A percentile compares a stretch with the other conserved stretches of the same genome.
Evolutionary conservation across 2,797 vertebrate genomes (phyloP).

Genomic region (Danio aesculapii): DNA sequence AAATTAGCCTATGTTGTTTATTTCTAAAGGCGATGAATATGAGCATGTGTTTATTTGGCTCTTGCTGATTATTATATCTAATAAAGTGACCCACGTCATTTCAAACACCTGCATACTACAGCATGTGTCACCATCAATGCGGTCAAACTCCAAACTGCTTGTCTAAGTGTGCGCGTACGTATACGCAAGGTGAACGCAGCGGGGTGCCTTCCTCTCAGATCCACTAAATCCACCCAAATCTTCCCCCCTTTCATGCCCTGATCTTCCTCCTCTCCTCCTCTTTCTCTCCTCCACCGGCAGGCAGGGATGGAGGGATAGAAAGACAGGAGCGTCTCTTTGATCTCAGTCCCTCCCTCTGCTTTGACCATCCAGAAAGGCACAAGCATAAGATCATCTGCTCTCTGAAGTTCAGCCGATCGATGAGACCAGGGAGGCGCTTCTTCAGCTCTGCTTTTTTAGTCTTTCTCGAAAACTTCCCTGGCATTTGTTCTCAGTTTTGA

Average conservation of each 20-base stretch:
- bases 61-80: not conserved
- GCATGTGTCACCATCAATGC: not conserved
- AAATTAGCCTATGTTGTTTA: too few relatives aligned
- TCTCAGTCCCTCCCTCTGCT: constrained; percentile 50
- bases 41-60: not conserved
- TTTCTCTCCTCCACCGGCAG: constrained; percentile 35
- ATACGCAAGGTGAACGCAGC: constrained; percentile 49
- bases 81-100: not conserved
- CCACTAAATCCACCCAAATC: constrained; percentile 57
- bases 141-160: not conserved
- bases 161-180: constrained; percentile 1
- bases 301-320: constrained; percentile 37
- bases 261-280: constrained; percentile 44
- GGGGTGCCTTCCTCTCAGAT: constrained; percentile 53
- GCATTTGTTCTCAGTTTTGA: constrained; percentile 29
- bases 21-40: not conserved
- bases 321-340: constrained; percentile 52
- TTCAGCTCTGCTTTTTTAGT: constrained; percentile 25
- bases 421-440: constrained; percentile 19
- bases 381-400: constrained; percentile 48
- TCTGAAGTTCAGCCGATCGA: constrained; percentile 53
- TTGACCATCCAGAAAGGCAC: constrained; percentile 45
- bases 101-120: not conserved
- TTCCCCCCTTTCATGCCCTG: constrained; percentile 52
- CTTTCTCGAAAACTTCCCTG: constrained; percentile 14